Conservation (phyloP, 2,797 vertebrate species). For the Sandelia bainsii region DNA sequence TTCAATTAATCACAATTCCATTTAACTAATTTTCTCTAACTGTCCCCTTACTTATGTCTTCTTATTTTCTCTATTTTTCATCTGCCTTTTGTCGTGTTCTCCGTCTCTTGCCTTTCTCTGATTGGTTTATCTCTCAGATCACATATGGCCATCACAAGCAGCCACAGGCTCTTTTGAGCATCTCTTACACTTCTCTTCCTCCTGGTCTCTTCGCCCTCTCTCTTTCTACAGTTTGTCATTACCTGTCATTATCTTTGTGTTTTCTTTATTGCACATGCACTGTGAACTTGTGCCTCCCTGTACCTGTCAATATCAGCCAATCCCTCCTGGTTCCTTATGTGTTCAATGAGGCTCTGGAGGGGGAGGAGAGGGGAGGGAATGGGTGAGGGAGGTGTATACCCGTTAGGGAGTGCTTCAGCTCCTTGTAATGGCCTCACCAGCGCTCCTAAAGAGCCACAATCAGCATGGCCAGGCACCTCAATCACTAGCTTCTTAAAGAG, state of each 20-base stretch:
- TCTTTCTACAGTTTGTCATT: conserved; percentile 55
- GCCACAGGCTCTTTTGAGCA: conserved; percentile 81
- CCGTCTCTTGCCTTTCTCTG: conserved; percentile 48
- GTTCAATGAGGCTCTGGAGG: conserved; percentile 50
- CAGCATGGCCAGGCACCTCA: conserved; percentile 72
- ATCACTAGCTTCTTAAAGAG: conserved; percentile 73
- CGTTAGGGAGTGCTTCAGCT: conserved; percentile 40
- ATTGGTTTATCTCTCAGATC: conserved; percentile 84
- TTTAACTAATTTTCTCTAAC: conserved; percentile 53
- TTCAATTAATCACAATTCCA: conserved; percentile 54
- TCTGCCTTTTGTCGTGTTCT: conserved; percentile 47
- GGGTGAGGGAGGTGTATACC: conserved; percentile 49
- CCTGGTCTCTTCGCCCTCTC: conserved; percentile 33
- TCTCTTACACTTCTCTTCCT: conserved; percentile 61
- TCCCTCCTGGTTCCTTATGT: conserved; percentile 55
- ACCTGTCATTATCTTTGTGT: conserved; percentile 33
- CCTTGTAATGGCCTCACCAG: conserved; percentile 68
- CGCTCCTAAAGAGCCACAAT: conserved; percentile 75
- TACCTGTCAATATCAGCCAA: conserved; percentile 51
- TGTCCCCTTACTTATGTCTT: conserved; percentile 28
- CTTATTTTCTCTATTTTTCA: conserved; percentile 57
- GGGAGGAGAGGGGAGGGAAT: conserved; percentile 43
- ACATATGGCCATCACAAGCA: conserved; percentile 85
- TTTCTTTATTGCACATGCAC: conserved; percentile 65
- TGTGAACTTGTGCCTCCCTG: conserved; percentile 44